Base-by-base conservation (phyloP, 92 coral and sea anemone species). In the Phenganax subtilis region DNA sequence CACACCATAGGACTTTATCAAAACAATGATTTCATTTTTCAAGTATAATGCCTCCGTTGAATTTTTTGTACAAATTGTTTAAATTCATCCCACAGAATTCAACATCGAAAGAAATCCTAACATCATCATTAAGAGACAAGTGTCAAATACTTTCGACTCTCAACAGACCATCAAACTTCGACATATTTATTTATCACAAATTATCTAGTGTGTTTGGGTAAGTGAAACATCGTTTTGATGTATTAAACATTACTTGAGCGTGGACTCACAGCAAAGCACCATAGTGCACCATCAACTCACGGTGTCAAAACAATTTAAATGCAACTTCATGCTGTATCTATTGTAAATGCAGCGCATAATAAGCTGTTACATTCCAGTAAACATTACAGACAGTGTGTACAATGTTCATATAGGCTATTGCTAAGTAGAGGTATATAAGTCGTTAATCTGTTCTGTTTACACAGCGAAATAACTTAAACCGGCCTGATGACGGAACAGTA, bases 141-240 rank as follows among this genome's bases (percentile, higher is more conserved):
- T 63, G 47, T 52, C 61, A 62, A 54, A 51, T 11, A 30, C 47
- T 79, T 59, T 68, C 65, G 65, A 79, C 75, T 79, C 83, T 64
- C 65, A 79, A 79, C 83, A 79, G 63, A 73, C 83, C 51, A 79
- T 79, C 83, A 65, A 59, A 30, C 69, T 17, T 68, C 37, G 69
- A 79, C 65, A 63, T 79, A 68, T 79, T 79, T 79, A 79, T 63
- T 79, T 79, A 28, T 12, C 20, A 47, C 55, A 64, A 51, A 63
- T 51, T 25, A 64, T 64, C 72, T 64, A 52, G 57, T 51, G 60
- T 68, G 73, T 68, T 30, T 68, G 54, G 53, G 47, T 11, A n/a
- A 9, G 8, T 17, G 27, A 61, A 17, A 64, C 70, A 64, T 64
- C 5, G 47, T 37, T 37, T 37, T 37, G 47, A 37, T 20, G 25